Percentiles rank a stretch among this genome's conserved stretches.
Conservation (phyloP, 2,113 vertebrate genomes). For the Eretmochelys imbricata region DNA sequence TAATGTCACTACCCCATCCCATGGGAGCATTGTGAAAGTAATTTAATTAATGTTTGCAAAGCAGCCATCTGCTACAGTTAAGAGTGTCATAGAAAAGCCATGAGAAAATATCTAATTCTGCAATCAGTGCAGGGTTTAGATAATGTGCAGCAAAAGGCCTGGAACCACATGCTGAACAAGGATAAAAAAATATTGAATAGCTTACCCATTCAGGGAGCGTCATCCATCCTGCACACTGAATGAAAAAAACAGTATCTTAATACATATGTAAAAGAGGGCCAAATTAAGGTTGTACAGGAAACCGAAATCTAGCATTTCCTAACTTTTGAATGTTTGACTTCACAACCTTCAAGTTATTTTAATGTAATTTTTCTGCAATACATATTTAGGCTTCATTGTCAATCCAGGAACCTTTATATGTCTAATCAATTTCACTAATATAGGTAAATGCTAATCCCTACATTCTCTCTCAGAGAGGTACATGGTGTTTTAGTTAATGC, state of each 20-base stretch:
- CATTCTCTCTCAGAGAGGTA: not conserved
- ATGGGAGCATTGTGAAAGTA: not conserved
- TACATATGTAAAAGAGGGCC: not conserved
- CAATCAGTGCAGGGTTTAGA: not conserved
- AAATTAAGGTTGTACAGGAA: not conserved
- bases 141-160: not conserved
- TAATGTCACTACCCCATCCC: not conserved
- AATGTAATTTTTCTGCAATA: not conserved
- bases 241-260: not conserved
- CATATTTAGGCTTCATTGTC: not conserved
- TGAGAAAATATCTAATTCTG: not conserved
- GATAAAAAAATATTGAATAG: not conserved
- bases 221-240: not conserved
- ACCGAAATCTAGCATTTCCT: not conserved
- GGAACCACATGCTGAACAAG: not conserved
- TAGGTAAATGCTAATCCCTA: not conserved
- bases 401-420: not conserved
- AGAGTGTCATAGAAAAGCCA: not conserved
- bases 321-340: not conserved
- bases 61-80: not conserved
- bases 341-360: not conserved
- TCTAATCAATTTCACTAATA: not conserved
- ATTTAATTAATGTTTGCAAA: not conserved
- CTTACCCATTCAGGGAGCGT: not conserved
- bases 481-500: not conserved